A percentile compares a stretch with the other conserved stretches of the same genome.
phyloP scores from a whole-genome alignment of 2,888 invertebrate genomes.

The Magallana nippona region DNA sequence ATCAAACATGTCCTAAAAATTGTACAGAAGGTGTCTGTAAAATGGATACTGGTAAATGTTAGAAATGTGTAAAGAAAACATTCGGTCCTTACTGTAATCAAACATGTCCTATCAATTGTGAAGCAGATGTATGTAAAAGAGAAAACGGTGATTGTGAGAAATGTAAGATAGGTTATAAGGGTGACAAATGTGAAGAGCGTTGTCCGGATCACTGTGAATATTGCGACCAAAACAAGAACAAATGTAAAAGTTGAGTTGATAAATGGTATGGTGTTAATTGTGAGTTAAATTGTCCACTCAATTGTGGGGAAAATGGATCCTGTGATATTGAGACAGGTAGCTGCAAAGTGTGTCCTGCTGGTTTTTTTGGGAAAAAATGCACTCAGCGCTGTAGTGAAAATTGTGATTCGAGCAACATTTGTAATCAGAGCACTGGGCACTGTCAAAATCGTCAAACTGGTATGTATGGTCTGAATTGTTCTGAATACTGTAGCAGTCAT shows the following conservation, averaged over 20 bases:
- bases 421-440: too few species aligned
- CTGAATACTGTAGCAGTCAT: not conserved
- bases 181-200: too few species aligned
- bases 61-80: not conserved
- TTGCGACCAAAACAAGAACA: not conserved
- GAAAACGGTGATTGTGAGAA: too few species aligned
- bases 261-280: not conserved
- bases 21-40: not conserved
- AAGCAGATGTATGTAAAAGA: too few species aligned
- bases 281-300: not conserved
- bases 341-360: not conserved
- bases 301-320: not conserved
- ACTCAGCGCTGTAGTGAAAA: too few species aligned
- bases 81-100: not conserved
- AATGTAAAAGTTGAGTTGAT: not conserved
- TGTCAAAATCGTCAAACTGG: too few species aligned
- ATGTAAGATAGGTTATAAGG: too few species aligned
- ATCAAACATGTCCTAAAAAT: not conserved
- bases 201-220: not conserved
- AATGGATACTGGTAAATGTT: not conserved
- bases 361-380: not conserved
- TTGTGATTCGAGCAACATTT: too few species aligned
- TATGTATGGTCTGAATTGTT: too few species aligned
- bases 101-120: not conserved
- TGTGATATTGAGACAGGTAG: not conserved